phyloP scores from a whole-genome alignment of 2,888 invertebrate species.

The Parnassius mnemosyne region DNA sequence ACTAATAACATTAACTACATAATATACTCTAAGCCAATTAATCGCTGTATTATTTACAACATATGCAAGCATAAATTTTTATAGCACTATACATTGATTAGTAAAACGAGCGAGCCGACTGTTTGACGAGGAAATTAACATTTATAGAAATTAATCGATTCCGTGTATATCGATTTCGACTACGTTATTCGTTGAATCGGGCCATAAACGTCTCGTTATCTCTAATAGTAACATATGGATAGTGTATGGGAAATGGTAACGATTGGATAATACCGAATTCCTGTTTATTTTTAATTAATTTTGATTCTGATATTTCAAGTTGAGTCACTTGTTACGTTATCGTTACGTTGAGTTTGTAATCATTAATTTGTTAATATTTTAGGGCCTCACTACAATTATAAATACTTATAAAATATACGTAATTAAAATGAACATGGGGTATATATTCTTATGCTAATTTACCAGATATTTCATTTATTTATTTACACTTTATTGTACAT shows the following conservation, averaged over 20 bases:
- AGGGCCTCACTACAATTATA: neutral
- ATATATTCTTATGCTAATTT: no score
- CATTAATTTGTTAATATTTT: slow-evolving; percentile 2
- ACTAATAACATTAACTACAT: slow-evolving; percentile 53
- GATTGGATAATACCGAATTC: slow-evolving; percentile 45
- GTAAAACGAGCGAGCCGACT: slow-evolving; percentile 68
- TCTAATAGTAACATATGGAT: slow-evolving; percentile 72
- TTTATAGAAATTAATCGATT: slow-evolving; percentile 77
- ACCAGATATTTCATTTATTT: no score
- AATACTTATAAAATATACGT: neutral
- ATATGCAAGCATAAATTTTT: slow-evolving; percentile 60
- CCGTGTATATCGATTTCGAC: slow-evolving; percentile 56
- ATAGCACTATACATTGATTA: slow-evolving; percentile 72
- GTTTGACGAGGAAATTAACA: slow-evolving; percentile 75
- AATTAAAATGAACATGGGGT: no score
- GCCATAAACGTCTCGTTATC: slow-evolving; percentile 73
- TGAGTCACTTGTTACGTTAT: slow-evolving; percentile 35
- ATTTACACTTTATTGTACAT: no score
- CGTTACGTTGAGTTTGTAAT: slow-evolving; percentile 25
- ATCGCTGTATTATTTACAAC: slow-evolving; percentile 64
- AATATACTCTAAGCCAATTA: slow-evolving; percentile 56
- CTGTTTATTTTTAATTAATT: slow-evolving; percentile 64
- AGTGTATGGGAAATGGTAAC: slow-evolving; percentile 57
- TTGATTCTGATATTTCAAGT: slow-evolving; percentile 39
- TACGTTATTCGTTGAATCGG: slow-evolving; percentile 50